A percentile compares a stretch with the other conserved stretches of the same genome.
These are phyloP conservation scores for Boulengeromyrus knoepffleri DNA, from an alignment of 2,113 vertebrate species.

Conservation along the genomic window DNA sequence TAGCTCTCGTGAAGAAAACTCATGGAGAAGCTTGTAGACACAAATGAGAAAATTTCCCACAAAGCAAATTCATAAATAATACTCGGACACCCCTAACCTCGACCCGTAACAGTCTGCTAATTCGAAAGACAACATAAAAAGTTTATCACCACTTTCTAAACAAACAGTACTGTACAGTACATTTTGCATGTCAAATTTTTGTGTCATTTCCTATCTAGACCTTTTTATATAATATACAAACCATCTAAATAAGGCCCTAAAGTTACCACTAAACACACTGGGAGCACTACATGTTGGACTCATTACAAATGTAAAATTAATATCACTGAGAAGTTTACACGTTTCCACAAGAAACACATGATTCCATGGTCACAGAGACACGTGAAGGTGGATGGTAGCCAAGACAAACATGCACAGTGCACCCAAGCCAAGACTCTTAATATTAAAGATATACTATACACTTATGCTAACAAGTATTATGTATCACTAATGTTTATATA, in stretches of 20 bases:
- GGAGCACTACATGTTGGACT: neutral
- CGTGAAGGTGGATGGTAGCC: neutral
- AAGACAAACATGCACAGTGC: neutral
- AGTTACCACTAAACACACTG: neutral
- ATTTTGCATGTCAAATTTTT: neutral
- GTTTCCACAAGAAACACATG: neutral
- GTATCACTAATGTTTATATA: neutral
- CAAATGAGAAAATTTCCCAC: neutral
- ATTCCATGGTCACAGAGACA: neutral
- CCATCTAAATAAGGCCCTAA: neutral
- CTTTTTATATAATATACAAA: neutral
- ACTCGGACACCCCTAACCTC: neutral
- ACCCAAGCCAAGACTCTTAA: neutral
- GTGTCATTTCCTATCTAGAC: neutral
- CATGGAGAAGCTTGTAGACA: neutral
- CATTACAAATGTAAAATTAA: neutral
- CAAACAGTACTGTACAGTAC: neutral
- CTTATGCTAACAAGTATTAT: neutral
- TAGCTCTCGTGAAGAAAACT: neutral
- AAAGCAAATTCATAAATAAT: neutral
- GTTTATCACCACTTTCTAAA: neutral
- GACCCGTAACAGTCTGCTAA: neutral
- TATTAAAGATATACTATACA: neutral
- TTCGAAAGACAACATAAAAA: neutral
- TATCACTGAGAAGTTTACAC: neutral